Evolutionary conservation across 1,140 invertebrate genomes (phyloP).

Genomic region (Oryzaephilus surinamensis): DNA sequence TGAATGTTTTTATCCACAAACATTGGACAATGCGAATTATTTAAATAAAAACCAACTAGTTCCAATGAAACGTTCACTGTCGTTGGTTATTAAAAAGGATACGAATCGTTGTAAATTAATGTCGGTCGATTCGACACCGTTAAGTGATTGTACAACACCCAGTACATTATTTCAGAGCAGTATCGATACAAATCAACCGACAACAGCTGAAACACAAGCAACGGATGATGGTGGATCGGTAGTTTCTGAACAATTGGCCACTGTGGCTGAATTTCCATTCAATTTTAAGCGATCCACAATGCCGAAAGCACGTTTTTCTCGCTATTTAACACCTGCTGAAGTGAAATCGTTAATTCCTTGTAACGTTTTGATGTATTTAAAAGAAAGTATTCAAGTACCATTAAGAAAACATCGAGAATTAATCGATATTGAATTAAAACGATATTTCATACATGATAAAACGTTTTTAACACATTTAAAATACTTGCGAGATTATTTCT

Average conservation of each 20-base stretch:
- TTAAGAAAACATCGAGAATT: slow-evolving; percentile 54
- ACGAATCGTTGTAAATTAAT: no score
- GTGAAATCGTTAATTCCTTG: neutral
- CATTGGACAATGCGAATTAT: slow-evolving; percentile 22
- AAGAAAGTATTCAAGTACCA: slow-evolving; percentile 53
- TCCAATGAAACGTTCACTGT: slow-evolving; percentile 10
- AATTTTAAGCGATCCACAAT: no score
- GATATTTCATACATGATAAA: slow-evolving; percentile 51
- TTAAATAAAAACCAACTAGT: slow-evolving; percentile 18
- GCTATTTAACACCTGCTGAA: no score
- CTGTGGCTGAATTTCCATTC: neutral
- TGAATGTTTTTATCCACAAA: slow-evolving; percentile 11
- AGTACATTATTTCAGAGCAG: neutral
- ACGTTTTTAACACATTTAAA: slow-evolving; percentile 57
- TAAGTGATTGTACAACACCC: slow-evolving; percentile 18
- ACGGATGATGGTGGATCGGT: neutral
- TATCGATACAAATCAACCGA: slow-evolving; percentile 8
- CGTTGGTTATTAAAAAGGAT: no score
- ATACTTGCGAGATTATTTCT: slow-evolving; percentile 61
- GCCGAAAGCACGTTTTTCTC: no score
- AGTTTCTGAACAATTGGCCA: slow-evolving; percentile 4
- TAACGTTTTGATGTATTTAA: slow-evolving; percentile 40
- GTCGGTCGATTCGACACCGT: slow-evolving; percentile 32
- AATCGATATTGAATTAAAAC: slow-evolving; percentile 56
- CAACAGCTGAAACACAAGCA: slow-evolving; percentile 14